These are phyloP conservation scores for Myripristis murdjan DNA, from an alignment of 2,797 vertebrate species.

Conservation along the genomic window DNA sequence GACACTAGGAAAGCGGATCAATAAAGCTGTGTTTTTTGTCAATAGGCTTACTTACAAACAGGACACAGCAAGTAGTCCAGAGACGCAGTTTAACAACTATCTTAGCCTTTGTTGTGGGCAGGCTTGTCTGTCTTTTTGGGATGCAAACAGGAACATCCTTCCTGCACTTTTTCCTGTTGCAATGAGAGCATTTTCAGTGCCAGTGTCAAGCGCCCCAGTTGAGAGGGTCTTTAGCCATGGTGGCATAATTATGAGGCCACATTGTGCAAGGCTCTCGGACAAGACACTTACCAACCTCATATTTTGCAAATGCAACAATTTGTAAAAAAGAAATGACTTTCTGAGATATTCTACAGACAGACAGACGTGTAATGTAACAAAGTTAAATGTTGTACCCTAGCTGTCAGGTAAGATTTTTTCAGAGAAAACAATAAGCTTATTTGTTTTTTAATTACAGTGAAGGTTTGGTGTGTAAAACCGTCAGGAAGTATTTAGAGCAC, in stretches of 20 bases:
- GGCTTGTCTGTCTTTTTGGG: constrained; percentile 20
- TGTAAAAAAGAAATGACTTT: no score
- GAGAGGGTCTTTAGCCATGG: constrained; percentile 29
- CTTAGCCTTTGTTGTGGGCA: constrained; percentile 10
- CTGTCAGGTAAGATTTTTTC: no score
- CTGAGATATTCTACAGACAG: no score
- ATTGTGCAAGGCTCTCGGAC: constrained; percentile 21
- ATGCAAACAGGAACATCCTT: constrained; percentile 18
- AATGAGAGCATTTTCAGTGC: constrained; percentile 4
- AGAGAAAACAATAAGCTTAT: no score
- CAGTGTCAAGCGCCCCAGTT: constrained; percentile 24
- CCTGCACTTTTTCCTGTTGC: constrained; percentile 16
- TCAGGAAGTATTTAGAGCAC: no score
- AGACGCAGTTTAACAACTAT: constrained; percentile 16
- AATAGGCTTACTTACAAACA: no score
- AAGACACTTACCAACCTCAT: constrained; percentile 25
- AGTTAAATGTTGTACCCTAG: no score
- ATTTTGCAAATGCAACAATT: constrained; percentile 34
- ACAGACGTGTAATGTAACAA: no score
- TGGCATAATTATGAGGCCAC: constrained; percentile 31
- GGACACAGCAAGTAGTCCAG: constrained; percentile 2
- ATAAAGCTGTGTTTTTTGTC: no score
- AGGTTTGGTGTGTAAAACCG: no score
- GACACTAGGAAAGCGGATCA: no score
- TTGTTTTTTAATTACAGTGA: no score